Evolutionary conservation across 2,113 vertebrate species (phyloP).

Genomic region (Geococcyx californianus): DNA sequence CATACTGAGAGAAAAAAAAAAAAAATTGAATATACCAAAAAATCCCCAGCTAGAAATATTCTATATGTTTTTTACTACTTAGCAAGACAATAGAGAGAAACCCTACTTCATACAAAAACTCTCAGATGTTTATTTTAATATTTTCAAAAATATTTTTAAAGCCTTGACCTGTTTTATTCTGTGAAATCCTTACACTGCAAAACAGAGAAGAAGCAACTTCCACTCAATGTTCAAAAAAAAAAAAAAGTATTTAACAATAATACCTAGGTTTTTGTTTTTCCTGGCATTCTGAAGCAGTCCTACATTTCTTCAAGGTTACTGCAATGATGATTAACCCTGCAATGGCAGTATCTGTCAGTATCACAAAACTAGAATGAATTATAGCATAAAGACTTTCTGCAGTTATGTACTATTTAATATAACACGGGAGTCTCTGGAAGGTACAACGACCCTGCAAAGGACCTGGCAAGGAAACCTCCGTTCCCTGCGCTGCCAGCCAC

Average conservation of each 20-base stretch:
- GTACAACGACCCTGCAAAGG: no score
- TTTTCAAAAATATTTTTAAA: not conserved
- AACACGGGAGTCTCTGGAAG: not conserved
- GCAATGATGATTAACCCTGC: not conserved
- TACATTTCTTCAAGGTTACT: not conserved
- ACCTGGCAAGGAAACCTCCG: no score
- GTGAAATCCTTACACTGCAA: not conserved
- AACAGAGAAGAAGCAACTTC: not conserved
- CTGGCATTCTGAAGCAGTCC: not conserved
- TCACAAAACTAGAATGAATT: not conserved
- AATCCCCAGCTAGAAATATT: not conserved
- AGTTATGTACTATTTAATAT: not conserved
- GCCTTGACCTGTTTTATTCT: not conserved
- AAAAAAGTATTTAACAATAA: not conserved
- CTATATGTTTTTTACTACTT: not conserved
- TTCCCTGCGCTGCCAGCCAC: no score
- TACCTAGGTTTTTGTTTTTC: not conserved
- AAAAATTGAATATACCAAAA: not conserved
- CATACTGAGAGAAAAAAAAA: not conserved
- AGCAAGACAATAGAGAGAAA: not conserved
- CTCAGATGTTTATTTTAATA: not conserved
- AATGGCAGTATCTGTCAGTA: not conserved
- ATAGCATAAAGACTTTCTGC: not conserved
- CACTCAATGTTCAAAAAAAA: not conserved
- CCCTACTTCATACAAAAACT: not conserved